Base-by-base conservation (phyloP, 1,140 invertebrate genomes). In the Zeugodacus cucurbitae region DNA sequence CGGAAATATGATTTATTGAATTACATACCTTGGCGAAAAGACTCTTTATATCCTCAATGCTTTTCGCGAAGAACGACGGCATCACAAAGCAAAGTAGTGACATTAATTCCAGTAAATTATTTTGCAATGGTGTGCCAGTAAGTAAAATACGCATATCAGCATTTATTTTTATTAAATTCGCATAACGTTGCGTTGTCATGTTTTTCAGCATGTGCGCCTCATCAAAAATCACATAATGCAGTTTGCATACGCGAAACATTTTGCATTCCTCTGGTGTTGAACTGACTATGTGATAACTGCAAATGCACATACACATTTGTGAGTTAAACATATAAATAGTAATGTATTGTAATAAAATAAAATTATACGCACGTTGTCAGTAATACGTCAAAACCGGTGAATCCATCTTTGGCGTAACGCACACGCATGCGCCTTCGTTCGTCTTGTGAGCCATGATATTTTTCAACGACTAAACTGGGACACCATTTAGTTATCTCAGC, bases 181-280 rank as follows among this genome's bases (percentile, higher is more conserved):
- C 96, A 91, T 98, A 99, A 90, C 98, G 94, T 89, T 97, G 95
- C 7, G 98, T 98, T 58, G 96, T 96, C 98, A 99, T 99, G 93
- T 99, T 99, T 93, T 99, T 99, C 10, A 99, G 94, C 98, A 99
- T 98, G 91, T 99, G 98, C 1, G 98, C 98, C 93, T 99, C 98
- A 94, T 99, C 98, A 93, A 99, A 99, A 41, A 99, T 95, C 0
- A 98, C 97, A 92, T 99, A 99, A 91, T 98, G 96, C 91, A 99
- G 96, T 26, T 96, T 95, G 85, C 98, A 96, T 54, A 98, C 96
- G 86, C 98, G 96, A 93, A 99, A 99, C 93, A 99, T 96, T 91
- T 96, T 97, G 62, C 97, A 95, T 92, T 99, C 98, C 90, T 99
- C 98, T 0, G 97, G 95, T 89, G 96, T 97, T 89, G 97, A 97